Evolutionary conservation across 2,113 vertebrate genomes (phyloP), one percentile per base, ranked within the genome.

Genomic region (Corvus cornix): DNA sequence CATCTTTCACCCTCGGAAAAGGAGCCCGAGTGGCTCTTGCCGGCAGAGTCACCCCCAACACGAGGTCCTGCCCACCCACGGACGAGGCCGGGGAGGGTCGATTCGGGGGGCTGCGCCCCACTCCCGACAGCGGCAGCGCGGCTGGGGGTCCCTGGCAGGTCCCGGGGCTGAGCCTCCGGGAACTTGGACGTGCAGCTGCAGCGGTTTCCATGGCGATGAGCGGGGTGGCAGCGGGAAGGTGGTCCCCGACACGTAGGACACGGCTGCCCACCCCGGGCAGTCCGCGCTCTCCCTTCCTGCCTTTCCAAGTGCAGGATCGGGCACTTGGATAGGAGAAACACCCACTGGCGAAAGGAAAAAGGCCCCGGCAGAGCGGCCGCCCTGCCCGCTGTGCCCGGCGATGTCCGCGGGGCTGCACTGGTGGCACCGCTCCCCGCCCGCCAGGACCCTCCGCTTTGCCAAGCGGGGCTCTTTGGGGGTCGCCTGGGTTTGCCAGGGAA

Each of bases 161-260:
- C 59, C 73, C 27, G 30, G 62, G 66, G 43, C 81, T 58, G 55
- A 70, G 51, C 64, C 59, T 11, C 8, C 10, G n/a, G 46, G 59
- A 69, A 74, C 76, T 74, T 58, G 5, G 49, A 22, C 39, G 58
- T 12, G 55, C 74, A 27, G 82, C 83, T 8, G 67, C 72, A 6
- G 59, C 6, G 10, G 93, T 95, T 96, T 75, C 94, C 93, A 93
- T 95, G 94, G 90, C 74, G 33, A 95, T 87, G 68, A 1, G 44
- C 19, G 20, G 62, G 43, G 56, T 46, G 73, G 30, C 81, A 52
- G 58, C 13, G 23, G 88, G 41, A 87, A 41, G 74, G 48, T 52
- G 94, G 53, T 75, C 83, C 75, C 53, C 16, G 35, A 16, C 75
- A 31, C 56, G 1, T 1, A 66, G 75, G 86, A 68, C 81, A n/a